Evolutionary conservation across 2,113 vertebrate genomes (phyloP).

Genomic region (Arothron firmamentum): DNA sequence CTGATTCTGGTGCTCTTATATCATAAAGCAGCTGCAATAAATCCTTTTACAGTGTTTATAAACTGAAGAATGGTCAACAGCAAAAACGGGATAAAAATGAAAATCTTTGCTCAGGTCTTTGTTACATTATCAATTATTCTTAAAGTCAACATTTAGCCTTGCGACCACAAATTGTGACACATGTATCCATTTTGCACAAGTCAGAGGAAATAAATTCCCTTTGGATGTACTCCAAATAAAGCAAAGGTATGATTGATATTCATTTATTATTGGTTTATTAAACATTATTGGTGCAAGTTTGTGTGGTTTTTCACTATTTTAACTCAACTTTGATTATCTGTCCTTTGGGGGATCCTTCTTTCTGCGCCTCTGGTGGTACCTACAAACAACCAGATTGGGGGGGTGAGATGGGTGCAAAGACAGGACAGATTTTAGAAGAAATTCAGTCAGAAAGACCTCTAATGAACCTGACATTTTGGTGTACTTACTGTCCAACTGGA

Average conservation of each 20-base stretch:
- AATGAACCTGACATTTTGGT: background rate
- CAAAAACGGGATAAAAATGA: no score
- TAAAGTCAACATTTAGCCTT: no score
- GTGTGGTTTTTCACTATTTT: background rate
- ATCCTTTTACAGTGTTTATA: background rate
- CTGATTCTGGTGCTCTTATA: no score
- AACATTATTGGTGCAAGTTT: conserved; percentile 22
- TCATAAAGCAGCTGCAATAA: no score
- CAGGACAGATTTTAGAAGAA: background rate
- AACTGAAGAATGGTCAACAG: background rate
- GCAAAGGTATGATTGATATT: background rate
- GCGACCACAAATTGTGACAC: no score
- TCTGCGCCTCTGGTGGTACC: conserved; percentile 62
- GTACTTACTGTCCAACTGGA: conserved; percentile 89
- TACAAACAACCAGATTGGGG: conserved; percentile 42
- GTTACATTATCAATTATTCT: no score
- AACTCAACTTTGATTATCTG: conserved; percentile 34
- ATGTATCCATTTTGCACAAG: background rate
- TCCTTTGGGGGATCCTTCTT: conserved; percentile 60
- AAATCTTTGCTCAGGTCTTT: no score
- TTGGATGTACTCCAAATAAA: background rate
- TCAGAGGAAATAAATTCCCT: background rate
- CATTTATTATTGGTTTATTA: conserved; percentile 56
- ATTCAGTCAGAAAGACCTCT: background rate
- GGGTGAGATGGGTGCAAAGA: background rate